phyloP scores from a whole-genome alignment of 2,113 vertebrate species.

The Scolopax mira region DNA sequence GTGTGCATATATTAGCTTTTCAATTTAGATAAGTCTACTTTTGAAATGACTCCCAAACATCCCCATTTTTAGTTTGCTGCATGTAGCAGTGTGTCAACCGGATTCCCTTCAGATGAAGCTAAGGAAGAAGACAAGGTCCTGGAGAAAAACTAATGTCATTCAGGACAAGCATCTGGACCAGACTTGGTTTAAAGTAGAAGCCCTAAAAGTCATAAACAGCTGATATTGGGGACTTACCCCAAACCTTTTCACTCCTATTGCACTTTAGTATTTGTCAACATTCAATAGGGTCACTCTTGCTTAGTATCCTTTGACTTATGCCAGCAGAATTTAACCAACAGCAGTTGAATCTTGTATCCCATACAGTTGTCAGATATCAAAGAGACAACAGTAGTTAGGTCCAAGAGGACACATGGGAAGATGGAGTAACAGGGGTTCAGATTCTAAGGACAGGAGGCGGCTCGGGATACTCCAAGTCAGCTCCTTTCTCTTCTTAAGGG shows the following conservation, averaged over 20 bases:
- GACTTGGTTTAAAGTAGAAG: not conserved
- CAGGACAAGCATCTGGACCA: not conserved
- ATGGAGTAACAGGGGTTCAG: not conserved
- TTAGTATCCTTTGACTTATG: not conserved
- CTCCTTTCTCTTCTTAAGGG: not conserved
- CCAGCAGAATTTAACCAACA: not conserved
- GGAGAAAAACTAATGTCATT: not conserved
- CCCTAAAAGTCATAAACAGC: not conserved
- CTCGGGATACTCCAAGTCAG: not conserved
- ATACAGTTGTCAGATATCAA: not conserved
- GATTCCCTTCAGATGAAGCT: not conserved
- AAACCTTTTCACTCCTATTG: not conserved
- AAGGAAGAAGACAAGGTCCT: not conserved
- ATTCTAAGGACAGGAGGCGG: not conserved
- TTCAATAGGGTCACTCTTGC: not conserved
- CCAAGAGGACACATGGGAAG: not conserved
- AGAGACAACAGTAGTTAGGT: not conserved
- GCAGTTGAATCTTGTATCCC: not conserved
- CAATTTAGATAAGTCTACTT: not conserved
- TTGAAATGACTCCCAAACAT: not conserved
- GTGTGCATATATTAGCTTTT: not conserved
- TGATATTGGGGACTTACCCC: not conserved
- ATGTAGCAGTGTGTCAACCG: accelerated
- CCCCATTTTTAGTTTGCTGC: not conserved
- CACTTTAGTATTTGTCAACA: not conserved